Conservation (phyloP, 1,140 invertebrate genomes). For the Lordiphosa clarofinis region DNA sequence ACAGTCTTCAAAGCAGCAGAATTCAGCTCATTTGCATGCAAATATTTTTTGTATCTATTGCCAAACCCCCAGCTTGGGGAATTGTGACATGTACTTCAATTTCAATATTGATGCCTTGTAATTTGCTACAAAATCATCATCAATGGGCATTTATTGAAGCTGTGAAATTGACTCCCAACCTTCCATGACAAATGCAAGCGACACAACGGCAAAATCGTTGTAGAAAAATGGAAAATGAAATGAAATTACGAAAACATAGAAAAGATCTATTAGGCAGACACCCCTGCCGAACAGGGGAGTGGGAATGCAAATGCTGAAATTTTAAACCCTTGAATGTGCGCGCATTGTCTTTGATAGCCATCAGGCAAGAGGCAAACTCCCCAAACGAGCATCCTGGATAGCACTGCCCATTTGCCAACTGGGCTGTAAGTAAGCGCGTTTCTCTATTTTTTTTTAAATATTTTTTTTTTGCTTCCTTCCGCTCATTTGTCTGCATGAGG, state of each 20-base stretch:
- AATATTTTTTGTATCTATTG: conserved; percentile 48
- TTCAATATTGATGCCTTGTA: conserved; percentile 60
- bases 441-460: conserved; percentile 24
- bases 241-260: conserved; percentile 61
- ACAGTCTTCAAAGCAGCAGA: conserved; percentile 14
- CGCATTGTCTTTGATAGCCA: conserved; percentile 70
- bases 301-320: conserved; percentile 73
- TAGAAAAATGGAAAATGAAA: conserved; percentile 73
- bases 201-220: conserved; percentile 15
- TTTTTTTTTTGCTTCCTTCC: conserved; percentile 44
- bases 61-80: conserved; percentile 23
- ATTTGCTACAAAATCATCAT: conserved; percentile 59
- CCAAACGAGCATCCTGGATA: conserved; percentile 15
- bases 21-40: conserved; percentile 65
- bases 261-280: neutral
- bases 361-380: conserved; percentile 9
- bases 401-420: conserved; percentile 70
- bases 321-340: conserved; percentile 74
- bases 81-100: conserved; percentile 66
- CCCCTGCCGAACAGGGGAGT: neutral
- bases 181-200: conserved; percentile 70
- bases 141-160: conserved; percentile 72
- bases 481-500: conserved; percentile 59
- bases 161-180: conserved; percentile 49
- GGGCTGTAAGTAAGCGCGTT: conserved; percentile 76